Base-by-base conservation (phyloP, 2,888 invertebrate species). In the Netelia fuscicornis region DNA sequence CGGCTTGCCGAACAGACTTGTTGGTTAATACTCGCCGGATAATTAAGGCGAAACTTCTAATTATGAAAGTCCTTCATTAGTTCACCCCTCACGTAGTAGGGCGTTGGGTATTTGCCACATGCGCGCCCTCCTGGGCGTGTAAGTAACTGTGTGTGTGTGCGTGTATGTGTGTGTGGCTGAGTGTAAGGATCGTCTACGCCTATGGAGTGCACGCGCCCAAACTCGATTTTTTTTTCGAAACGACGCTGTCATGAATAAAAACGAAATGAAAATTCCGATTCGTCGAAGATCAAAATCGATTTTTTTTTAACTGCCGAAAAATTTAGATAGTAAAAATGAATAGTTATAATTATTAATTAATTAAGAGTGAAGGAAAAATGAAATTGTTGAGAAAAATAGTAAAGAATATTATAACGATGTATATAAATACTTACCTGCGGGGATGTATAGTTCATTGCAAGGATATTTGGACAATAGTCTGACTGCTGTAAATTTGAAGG, bases 1-100 rank as follows among this genome's bases (percentile, higher is more conserved):
- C 65, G 80, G 86, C 84, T 83, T 74, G 81, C 82, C 77, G 76
- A 83, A 85, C 84, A 84, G 87, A 88, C 89, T 91, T 90, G 90
- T 90, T 90, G 90, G 88, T 86, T 87, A 89, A 87, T 86, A 80
- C 87, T 87, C 86, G 87, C 87, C 84, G 86, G 86, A 88, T 90
- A 91, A 91, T 91, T 91, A 89, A 90, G 87, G 87, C 87, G 86
- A 91, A 90, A 90, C 89, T 90, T 90, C 89, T 90, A 90, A 91
- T 91, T 91, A 90, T 89, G 89, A 87, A 89, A 89, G 90, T 89
- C 90, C 89, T 90, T 90, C 89, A 88, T 91, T 90, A 90, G 89
- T 88, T 87, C 86, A 76, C 87, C 75, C 87, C 85, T 86, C 89
- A 87, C 88, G 87, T 88, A 88, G 86, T 87, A 70, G 75, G 62